A percentile compares a stretch with the other conserved stretches of the same genome.
These are phyloP conservation scores for Ammospiza nelsoni DNA, from an alignment of 2,113 vertebrate genomes.

Conservation along the genomic window DNA sequence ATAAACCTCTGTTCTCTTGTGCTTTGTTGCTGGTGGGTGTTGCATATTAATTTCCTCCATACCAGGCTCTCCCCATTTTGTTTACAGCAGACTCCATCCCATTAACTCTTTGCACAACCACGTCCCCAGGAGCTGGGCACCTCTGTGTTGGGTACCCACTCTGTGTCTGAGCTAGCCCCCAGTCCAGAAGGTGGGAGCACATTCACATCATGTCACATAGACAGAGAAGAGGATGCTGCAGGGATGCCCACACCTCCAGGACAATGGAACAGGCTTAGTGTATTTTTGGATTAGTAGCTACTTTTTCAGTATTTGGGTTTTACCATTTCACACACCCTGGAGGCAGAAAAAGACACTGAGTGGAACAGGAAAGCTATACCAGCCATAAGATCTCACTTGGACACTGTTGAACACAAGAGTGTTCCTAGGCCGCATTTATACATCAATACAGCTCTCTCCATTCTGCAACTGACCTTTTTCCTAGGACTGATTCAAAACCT, in stretches of 20 bases:
- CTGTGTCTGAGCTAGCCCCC: not conserved
- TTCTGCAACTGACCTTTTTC: not conserved
- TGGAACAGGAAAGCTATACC: not conserved
- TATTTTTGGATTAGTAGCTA: not conserved
- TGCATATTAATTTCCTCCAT: not conserved
- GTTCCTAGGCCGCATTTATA: not conserved
- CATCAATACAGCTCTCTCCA: not conserved
- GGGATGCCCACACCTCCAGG: not conserved
- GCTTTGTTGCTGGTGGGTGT: not conserved
- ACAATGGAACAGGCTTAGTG: not conserved
- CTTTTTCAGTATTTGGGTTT: not conserved
- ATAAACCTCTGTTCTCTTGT: not conserved
- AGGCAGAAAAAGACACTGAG: not conserved
- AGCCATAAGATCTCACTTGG: not conserved
- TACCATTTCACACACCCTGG: not conserved
- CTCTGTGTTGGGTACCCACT: rapidly evolving
- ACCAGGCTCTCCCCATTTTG: not conserved
- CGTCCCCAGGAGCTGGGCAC: not conserved
- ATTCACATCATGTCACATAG: not conserved
- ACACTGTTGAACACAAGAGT: no score
- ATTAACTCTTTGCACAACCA: not conserved
- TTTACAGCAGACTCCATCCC: not conserved
- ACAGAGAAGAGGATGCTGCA: not conserved
- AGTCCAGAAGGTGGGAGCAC: not conserved
- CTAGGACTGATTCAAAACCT: not conserved